Base-by-base conservation (phyloP, 2,797 vertebrate genomes). In the Gadopsis bispinosus region DNA sequence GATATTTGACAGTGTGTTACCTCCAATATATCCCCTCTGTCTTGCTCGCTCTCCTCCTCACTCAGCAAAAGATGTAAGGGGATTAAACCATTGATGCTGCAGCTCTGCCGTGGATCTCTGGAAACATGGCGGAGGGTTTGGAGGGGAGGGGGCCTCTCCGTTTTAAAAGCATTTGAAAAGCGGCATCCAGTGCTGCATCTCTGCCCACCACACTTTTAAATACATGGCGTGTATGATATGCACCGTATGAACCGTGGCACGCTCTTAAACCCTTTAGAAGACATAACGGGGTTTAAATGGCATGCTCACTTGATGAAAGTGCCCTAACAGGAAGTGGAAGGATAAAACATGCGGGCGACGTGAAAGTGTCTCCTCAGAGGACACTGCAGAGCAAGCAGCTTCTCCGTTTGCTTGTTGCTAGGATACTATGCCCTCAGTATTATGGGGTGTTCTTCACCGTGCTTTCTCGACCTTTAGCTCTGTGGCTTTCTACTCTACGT, bases 381-480 rank as follows among this genome's bases (percentile, higher is more conserved):
- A 89, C 85, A 92, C 87, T 88, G 90, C 89, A 81, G 89, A 83
- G 85, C 79, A 81, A 86, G 91, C 84, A 76, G 80, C 79, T 83
- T 84, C 82, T 89, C 78, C 69, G 82, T 77, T 75, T 50, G 64
- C 92, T 91, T 91, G 94, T 95, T 95, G 93, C 94, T 95, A 94
- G 94, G 94, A 89, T 92, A 94, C 93, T 33, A 55, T 79, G 71
- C 80, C 73, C 79, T 79, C 78, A 70, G 71, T 71, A 80, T 92
- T 90, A 88, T 90, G 86, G 88, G 90, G 75, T 91, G 73, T 83
- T 79, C 81, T 84, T 77, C 72, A 79, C 64, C 6, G 16, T 17
- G 12, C 76, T 58, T 83, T 86, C 61, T 84, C 79, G 63, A 64
- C 78, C 22, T 81, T 83, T n/a, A 53, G 77, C 77, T 71, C 12